Evolutionary conservation across 2,888 invertebrate genomes (phyloP).

Genomic region (Macaria notata): DNA sequence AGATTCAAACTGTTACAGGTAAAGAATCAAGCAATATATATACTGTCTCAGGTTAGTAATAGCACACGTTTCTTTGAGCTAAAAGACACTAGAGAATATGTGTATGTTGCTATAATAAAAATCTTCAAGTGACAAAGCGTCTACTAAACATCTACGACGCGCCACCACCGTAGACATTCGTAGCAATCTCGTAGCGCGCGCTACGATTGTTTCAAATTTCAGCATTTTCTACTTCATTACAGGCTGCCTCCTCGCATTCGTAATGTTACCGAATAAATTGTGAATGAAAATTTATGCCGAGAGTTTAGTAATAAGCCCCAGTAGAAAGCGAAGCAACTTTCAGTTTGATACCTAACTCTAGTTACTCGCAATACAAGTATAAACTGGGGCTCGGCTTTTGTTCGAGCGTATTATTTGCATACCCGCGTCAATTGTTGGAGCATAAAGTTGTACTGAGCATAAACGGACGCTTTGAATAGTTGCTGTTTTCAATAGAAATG

Average conservation of each 20-base stretch:
- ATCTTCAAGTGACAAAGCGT: background rate
- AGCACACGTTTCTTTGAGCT: too few species aligned
- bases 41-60: background rate
- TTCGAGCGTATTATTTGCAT: slow-evolving; percentile 15
- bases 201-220: slow-evolving; percentile 33
- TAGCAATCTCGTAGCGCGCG: slow-evolving; percentile 40
- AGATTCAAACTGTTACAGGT: too few species aligned
- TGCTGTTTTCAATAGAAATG: too few species aligned
- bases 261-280: slow-evolving; percentile 41
- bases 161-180: slow-evolving; percentile 22
- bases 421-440: slow-evolving; percentile 7
- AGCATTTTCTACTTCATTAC: slow-evolving; percentile 24
- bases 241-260: slow-evolving; percentile 27
- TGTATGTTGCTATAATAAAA: too few species aligned
- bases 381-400: slow-evolving; percentile 2
- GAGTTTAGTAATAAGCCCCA: slow-evolving; percentile 47
- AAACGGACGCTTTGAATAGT: background rate
- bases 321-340: slow-evolving; percentile 38
- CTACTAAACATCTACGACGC: slow-evolving; percentile 28
- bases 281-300: slow-evolving; percentile 44
- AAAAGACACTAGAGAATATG: too few species aligned
- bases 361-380: slow-evolving; percentile 25
- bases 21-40: too few species aligned
- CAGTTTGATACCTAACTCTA: slow-evolving; percentile 26
- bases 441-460: slow-evolving; percentile 5